Evolutionary conservation across 2,888 invertebrate genomes (phyloP).

Genomic region (Esperia sulphurella): DNA sequence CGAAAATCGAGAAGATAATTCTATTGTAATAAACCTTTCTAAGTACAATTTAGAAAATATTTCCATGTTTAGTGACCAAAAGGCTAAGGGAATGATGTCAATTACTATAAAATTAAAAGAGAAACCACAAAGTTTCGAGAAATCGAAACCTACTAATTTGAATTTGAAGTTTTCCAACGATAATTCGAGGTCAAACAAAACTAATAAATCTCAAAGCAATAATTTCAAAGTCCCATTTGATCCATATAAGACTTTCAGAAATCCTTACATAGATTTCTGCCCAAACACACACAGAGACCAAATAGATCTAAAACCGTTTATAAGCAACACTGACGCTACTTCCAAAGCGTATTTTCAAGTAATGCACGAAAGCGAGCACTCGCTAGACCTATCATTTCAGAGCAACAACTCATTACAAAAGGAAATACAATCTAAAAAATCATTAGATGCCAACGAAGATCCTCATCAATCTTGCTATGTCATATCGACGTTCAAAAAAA

Average conservation of each 20-base stretch:
- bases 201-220: slow-evolving; percentile 7
- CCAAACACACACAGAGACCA: slow-evolving; percentile 10
- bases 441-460: slow-evolving; percentile 26
- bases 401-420: slow-evolving; percentile 25
- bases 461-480: slow-evolving; percentile 44
- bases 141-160: slow-evolving; percentile 30
- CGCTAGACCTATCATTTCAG: slow-evolving; percentile 28
- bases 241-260: slow-evolving; percentile 9
- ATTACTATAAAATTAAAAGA: slow-evolving; percentile 49
- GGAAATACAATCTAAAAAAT: slow-evolving; percentile 11
- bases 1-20: slow-evolving; percentile 36
- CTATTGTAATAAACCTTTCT: slow-evolving; percentile 48
- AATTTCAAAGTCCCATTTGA: slow-evolving; percentile 1
- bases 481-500: slow-evolving; percentile 40
- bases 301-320: slow-evolving; percentile 33
- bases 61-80: slow-evolving; percentile 38
- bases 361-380: slow-evolving; percentile 31
- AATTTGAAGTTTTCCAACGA: slow-evolving; percentile 37
- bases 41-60: slow-evolving; percentile 52
- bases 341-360: slow-evolving; percentile 34
- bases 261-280: slow-evolving; percentile 11
- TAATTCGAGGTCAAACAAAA: neutral
- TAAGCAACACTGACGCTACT: slow-evolving; percentile 40
- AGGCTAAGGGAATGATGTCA: slow-evolving; percentile 34
- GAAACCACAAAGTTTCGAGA: slow-evolving; percentile 26